phyloP scores from a whole-genome alignment of 2,888 invertebrate species.

The Leucozona laternaria region DNA sequence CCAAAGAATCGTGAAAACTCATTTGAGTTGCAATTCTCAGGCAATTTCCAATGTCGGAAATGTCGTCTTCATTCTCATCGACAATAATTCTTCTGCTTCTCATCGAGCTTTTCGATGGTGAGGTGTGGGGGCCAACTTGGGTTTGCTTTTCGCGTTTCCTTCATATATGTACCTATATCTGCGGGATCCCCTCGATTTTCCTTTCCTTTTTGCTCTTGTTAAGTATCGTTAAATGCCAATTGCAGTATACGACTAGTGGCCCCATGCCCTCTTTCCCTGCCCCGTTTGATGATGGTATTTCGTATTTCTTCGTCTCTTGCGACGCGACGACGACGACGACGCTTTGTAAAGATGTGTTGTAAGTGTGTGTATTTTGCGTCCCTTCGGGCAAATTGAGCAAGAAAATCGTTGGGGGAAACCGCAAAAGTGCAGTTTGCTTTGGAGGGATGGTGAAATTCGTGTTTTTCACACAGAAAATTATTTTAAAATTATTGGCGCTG shows the following conservation, averaged over 20 bases:
- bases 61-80: conserved; percentile 56
- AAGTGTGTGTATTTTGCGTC: conserved; percentile 33
- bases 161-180: no score
- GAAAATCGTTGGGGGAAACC: conserved; percentile 52
- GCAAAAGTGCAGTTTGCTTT: conserved; percentile 2
- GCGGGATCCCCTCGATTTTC: background rate
- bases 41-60: conserved; percentile 74
- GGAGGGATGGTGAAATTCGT: conserved; percentile 45
- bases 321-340: background rate
- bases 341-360: conserved; percentile 46
- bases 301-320: conserved; percentile 18
- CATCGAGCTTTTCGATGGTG: background rate
- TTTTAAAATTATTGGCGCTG: conserved; percentile 11
- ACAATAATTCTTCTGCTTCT: conserved; percentile 10
- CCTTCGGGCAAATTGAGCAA: conserved; percentile 60
- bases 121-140: background rate
- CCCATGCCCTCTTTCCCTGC: conserved; percentile 24
- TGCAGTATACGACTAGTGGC: conserved; percentile 61
- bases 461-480: conserved; percentile 61
- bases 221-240: conserved; percentile 75
- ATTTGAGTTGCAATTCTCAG: conserved; percentile 70
- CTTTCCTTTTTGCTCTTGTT: conserved; percentile 35
- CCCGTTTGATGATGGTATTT: conserved; percentile 25
- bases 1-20: conserved; percentile 73
- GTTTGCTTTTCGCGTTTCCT: conserved; percentile 5